Evolutionary conservation across 2,113 vertebrate species (phyloP).

Genomic region (Phasianus colchicus): DNA sequence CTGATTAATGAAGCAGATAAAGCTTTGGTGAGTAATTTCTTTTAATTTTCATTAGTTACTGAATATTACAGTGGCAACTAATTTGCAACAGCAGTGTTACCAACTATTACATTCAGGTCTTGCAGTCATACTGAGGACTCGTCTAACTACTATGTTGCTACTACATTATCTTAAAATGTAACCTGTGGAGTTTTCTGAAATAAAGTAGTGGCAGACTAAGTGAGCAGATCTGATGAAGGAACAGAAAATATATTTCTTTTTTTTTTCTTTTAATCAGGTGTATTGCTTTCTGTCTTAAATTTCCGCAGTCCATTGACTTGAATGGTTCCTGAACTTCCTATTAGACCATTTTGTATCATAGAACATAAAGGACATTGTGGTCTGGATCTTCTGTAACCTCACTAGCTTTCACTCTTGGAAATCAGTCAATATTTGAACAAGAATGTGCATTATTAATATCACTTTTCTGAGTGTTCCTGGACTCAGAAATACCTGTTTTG

Average conservation of each 20-base stretch:
- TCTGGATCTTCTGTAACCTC: neutral
- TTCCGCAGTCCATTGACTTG: neutral
- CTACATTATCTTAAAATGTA: neutral
- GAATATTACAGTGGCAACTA: conserved; percentile 1
- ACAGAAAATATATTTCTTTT: neutral
- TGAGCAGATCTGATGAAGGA: neutral
- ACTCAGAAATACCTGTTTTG: neutral
- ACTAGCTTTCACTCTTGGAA: neutral
- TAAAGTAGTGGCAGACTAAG: neutral
- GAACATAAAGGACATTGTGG: neutral
- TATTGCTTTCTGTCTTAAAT: neutral
- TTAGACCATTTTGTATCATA: neutral
- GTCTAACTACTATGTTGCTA: neutral
- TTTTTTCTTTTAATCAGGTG: neutral
- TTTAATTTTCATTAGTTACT: conserved; percentile 4
- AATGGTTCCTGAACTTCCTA: neutral
- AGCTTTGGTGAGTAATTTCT: conserved; percentile 80
- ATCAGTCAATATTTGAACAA: neutral
- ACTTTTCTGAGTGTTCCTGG: neutral
- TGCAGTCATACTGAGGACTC: neutral
- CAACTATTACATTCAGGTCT: neutral
- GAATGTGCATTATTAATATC: neutral
- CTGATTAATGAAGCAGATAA: conserved; percentile 91
- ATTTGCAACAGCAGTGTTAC: neutral
- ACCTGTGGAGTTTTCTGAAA: neutral